Evolutionary conservation across 2,888 invertebrate genomes (phyloP).

Genomic region (Flexamia atlantica): DNA sequence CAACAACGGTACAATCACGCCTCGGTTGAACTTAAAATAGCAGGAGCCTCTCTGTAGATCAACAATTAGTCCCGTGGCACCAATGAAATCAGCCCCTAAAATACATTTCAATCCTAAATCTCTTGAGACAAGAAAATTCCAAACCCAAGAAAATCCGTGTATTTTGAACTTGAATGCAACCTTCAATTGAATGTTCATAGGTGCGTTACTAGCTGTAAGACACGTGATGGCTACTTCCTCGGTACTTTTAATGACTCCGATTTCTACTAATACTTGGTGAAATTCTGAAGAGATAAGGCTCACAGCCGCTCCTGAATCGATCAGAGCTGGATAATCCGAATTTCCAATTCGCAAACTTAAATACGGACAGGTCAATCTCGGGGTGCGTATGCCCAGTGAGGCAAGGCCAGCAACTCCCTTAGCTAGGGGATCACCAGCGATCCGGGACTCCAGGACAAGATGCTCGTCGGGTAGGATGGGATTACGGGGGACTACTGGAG

Average conservation of each 20-base stretch:
- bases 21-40: background rate
- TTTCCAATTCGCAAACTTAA: too few relatives aligned
- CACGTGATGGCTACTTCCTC: background rate
- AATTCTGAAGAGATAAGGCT: background rate
- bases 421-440: too few relatives aligned
- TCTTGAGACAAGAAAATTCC: background rate
- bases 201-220: background rate
- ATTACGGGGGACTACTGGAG: too few relatives aligned
- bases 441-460: too few relatives aligned
- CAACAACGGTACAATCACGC: background rate
- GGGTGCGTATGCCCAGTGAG: too few relatives aligned
- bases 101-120: background rate
- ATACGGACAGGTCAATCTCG: too few relatives aligned
- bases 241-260: background rate
- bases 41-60: background rate
- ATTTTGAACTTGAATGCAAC: background rate
- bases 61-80: background rate
- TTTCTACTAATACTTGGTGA: background rate
- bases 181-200: background rate
- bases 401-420: too few relatives aligned
- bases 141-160: conserved; percentile 7
- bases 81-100: conserved; percentile 33
- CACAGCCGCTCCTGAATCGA: conserved; percentile 1
- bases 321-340: background rate
- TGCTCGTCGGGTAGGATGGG: too few relatives aligned